phyloP scores from a whole-genome alignment of 2,888 invertebrate species.

The Imbricaverruca yamaguchii region DNA sequence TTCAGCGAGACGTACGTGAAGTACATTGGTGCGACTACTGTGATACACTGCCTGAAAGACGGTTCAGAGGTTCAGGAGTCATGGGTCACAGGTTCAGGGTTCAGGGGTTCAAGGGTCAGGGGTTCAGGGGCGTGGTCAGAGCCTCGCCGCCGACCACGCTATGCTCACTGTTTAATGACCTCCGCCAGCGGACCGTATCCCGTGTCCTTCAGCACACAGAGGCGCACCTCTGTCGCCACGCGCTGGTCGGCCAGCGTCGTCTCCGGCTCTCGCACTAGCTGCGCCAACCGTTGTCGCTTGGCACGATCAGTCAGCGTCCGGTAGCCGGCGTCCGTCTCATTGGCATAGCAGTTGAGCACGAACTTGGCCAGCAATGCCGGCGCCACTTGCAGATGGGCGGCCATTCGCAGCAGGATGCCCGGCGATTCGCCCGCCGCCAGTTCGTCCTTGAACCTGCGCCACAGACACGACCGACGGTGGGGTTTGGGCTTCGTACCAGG shows the following conservation, averaged over 20 bases:
- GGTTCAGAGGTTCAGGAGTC: no score
- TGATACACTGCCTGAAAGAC: no score
- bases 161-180: conserved; percentile 62
- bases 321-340: conserved; percentile 32
- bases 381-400: conserved; percentile 47
- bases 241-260: not conserved
- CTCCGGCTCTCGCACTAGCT: conserved; percentile 12
- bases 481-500: no score
- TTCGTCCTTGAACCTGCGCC: conserved; percentile 43
- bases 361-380: conserved; percentile 54
- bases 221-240: conserved; percentile 23
- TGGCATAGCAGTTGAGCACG: conserved; percentile 50
- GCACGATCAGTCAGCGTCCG: not conserved
- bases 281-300: conserved; percentile 9
- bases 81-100: no score
- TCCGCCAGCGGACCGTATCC: conserved; percentile 75
- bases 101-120: no score
- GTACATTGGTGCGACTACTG: no score
- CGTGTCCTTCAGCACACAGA: conserved; percentile 67
- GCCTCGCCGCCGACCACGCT: not conserved
- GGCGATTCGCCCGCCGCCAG: conserved; percentile 45
- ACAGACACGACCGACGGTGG: conserved; percentile 35
- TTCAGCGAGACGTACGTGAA: no score
- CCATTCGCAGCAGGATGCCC: conserved; percentile 56
- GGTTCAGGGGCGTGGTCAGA: no score